Conservation (phyloP, 2,797 vertebrate species). For the Otolemur crassicaudatus region DNA sequence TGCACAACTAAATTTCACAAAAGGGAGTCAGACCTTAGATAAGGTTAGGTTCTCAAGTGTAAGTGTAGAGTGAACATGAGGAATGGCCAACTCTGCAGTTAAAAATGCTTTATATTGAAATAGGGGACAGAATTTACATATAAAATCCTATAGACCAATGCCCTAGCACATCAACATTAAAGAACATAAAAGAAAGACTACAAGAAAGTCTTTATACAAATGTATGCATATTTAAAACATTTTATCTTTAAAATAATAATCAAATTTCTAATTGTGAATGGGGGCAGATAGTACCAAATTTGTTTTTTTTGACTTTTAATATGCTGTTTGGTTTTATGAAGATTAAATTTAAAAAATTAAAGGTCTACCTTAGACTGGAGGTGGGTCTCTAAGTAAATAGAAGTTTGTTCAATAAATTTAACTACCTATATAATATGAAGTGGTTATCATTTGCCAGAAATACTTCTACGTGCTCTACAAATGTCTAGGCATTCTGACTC, state of each 20-base stretch:
- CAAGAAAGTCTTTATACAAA: not conserved
- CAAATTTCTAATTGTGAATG: not conserved
- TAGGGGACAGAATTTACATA: not conserved
- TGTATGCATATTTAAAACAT: not conserved
- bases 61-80: not conserved
- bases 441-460: not conserved
- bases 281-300: not conserved
- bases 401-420: not conserved
- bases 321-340: not conserved
- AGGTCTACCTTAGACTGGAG: not conserved
- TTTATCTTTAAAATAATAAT: conserved; percentile 1
- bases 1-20: not conserved
- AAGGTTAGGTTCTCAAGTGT: not conserved
- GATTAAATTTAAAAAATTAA: not conserved
- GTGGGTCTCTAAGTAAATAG: not conserved
- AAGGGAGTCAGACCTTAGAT: not conserved
- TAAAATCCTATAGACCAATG: not conserved
- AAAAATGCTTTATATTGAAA: not conserved
- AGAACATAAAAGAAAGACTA: not conserved
- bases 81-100: not conserved
- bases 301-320: not conserved
- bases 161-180: not conserved
- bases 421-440: not conserved
- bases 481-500: not conserved
- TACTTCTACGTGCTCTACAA: not conserved